phyloP scores from a whole-genome alignment of 2,888 invertebrate genomes.

The Coleophora deauratella region DNA sequence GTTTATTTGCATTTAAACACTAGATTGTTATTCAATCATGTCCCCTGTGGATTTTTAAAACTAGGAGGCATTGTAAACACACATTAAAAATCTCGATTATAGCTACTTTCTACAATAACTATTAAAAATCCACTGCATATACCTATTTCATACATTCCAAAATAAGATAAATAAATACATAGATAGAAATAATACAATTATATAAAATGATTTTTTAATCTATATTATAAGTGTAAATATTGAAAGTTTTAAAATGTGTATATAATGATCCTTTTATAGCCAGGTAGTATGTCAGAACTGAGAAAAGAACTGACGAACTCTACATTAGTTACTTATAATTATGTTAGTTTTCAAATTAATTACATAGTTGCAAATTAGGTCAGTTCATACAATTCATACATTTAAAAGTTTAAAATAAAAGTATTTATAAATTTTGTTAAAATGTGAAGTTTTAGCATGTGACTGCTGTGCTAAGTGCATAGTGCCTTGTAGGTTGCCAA shows the following conservation, averaged over 20 bases:
- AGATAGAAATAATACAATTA: constrained; percentile 20
- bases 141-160: constrained; percentile 52
- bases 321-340: too few relatives aligned
- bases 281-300: constrained; percentile 19
- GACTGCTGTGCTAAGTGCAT: constrained; percentile 73
- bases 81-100: too few relatives aligned
- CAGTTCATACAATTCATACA: constrained; percentile 6
- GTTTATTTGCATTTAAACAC: constrained; percentile 21
- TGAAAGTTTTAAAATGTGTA: constrained; percentile 42
- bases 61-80: constrained; percentile 3
- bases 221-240: constrained; percentile 58
- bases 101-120: constrained; percentile 17
- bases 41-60: constrained; percentile 11
- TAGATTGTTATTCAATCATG: constrained; percentile 6
- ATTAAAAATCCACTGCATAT: constrained; percentile 36
- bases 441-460: constrained; percentile 10
- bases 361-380: constrained; percentile 21
- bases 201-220: constrained; percentile 18
- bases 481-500: constrained; percentile 77
- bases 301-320: constrained; percentile 15
- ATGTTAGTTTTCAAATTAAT: too few relatives aligned
- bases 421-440: constrained; percentile 5
- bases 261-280: constrained; percentile 43
- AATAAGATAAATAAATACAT: constrained; percentile 31
- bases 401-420: too few relatives aligned